A percentile compares a stretch with the other conserved stretches of the same genome.
These are phyloP conservation scores for Pyrgilauda ruficollis DNA, from an alignment of 2,113 vertebrate species.

Conservation along the genomic window DNA sequence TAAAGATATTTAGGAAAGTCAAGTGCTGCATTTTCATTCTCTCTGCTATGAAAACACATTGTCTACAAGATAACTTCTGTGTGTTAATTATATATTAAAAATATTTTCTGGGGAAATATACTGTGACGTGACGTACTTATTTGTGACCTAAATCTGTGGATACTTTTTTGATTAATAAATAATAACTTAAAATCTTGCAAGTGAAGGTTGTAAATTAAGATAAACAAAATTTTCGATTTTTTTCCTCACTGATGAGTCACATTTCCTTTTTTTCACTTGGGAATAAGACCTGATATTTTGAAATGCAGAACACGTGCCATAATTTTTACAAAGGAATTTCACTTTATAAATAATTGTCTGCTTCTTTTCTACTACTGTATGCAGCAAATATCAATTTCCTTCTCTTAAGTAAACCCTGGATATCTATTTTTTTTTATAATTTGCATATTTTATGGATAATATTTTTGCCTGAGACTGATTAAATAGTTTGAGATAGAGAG, in stretches of 20 bases:
- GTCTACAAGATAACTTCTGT: neutral
- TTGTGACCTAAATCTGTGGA: neutral
- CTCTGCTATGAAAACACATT: neutral
- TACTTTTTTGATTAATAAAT: neutral
- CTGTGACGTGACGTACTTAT: neutral
- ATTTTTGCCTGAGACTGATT: neutral
- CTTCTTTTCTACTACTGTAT: neutral
- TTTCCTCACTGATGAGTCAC: neutral
- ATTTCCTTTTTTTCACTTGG: neutral
- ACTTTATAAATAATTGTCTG: neutral
- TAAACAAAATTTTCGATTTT: neutral
- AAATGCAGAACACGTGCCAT: neutral
- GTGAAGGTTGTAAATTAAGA: neutral
- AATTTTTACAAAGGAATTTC: neutral
- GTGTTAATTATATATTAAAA: neutral
- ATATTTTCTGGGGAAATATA: neutral
- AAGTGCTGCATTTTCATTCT: neutral
- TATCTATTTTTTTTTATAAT: neutral
- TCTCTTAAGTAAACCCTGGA: neutral
- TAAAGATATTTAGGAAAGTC: neutral
- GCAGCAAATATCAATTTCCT: neutral
- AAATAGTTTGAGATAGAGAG: neutral
- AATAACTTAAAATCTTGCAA: neutral
- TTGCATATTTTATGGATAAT: neutral
- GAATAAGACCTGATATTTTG: neutral